Evolutionary conservation across 2,797 vertebrate genomes (phyloP).

Genomic region (Mionectes olivaceus): DNA sequence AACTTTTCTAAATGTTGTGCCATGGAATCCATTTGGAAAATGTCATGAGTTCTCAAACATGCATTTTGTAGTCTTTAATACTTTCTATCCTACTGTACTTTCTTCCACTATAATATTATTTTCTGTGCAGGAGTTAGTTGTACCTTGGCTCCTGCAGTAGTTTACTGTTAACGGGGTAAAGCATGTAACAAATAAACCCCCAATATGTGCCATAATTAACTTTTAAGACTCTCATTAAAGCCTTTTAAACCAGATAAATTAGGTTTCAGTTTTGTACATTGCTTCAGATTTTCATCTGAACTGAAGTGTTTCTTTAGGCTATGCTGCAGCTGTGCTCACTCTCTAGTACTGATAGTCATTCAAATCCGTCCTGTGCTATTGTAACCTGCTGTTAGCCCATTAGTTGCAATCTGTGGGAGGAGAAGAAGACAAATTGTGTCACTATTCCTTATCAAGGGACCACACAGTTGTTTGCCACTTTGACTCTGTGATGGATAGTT

Average conservation of each 20-base stretch:
- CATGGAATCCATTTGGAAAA: background rate
- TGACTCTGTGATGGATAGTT: slow-evolving; percentile 93
- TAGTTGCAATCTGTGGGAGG: slow-evolving; percentile 91
- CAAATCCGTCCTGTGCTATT: slow-evolving; percentile 75
- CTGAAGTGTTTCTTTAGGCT: slow-evolving; percentile 59
- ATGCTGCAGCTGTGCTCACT: slow-evolving; percentile 55
- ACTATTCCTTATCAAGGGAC: slow-evolving; percentile 95
- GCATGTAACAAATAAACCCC: slow-evolving; percentile 13
- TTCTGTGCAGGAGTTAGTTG: background rate
- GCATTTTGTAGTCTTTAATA: background rate
- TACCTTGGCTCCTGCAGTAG: background rate
- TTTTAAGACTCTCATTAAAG: slow-evolving; percentile 47
- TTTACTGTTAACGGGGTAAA: background rate
- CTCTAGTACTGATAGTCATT: slow-evolving; percentile 52
- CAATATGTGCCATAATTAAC: slow-evolving; percentile 35
- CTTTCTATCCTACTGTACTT: background rate
- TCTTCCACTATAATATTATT: background rate
- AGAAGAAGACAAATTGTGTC: slow-evolving; percentile 93
- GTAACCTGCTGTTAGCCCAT: slow-evolving; percentile 82
- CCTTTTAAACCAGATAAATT: slow-evolving; percentile 39
- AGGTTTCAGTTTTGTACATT: slow-evolving; percentile 34
- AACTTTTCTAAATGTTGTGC: background rate
- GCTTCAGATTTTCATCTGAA: slow-evolving; percentile 56
- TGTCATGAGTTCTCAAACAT: background rate
- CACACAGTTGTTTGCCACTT: slow-evolving; percentile 93